Conservation (phyloP, 1,140 invertebrate genomes). For the Ephestia elutella region DNA sequence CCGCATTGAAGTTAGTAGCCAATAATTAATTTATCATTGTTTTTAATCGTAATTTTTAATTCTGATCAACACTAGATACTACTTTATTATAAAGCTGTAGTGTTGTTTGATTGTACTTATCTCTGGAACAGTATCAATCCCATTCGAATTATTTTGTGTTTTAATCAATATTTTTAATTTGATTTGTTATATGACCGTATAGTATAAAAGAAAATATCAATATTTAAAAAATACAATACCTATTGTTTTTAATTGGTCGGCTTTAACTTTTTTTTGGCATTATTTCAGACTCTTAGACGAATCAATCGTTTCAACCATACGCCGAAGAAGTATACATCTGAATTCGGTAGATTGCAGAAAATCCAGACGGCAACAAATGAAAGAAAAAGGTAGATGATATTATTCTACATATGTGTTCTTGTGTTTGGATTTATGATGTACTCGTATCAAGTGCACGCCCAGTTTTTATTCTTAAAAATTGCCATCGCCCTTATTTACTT, state of each 20-base stretch:
- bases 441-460: not conserved
- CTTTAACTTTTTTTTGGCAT: not conserved
- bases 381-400: constrained; percentile 56
- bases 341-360: constrained; percentile 44
- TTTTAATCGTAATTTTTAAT: too few relatives aligned
- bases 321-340: constrained; percentile 44
- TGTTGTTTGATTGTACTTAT: too few relatives aligned
- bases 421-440: not conserved
- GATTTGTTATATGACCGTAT: too few relatives aligned
- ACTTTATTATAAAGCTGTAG: too few relatives aligned
- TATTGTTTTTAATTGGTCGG: too few relatives aligned
- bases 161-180: too few relatives aligned
- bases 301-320: constrained; percentile 75
- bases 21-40: constrained; percentile 7
- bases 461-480: not conserved
- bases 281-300: constrained; percentile 81
- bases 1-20: constrained; percentile 74
- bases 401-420: not conserved
- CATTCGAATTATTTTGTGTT: too few relatives aligned
- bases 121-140: too few relatives aligned
- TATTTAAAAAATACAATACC: too few relatives aligned
- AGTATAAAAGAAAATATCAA: too few relatives aligned
- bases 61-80: too few relatives aligned
- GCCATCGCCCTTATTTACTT: not conserved
- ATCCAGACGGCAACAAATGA: constrained; percentile 55